phyloP scores from a whole-genome alignment of 1,140 invertebrate genomes.

The Pissodes strobi region DNA sequence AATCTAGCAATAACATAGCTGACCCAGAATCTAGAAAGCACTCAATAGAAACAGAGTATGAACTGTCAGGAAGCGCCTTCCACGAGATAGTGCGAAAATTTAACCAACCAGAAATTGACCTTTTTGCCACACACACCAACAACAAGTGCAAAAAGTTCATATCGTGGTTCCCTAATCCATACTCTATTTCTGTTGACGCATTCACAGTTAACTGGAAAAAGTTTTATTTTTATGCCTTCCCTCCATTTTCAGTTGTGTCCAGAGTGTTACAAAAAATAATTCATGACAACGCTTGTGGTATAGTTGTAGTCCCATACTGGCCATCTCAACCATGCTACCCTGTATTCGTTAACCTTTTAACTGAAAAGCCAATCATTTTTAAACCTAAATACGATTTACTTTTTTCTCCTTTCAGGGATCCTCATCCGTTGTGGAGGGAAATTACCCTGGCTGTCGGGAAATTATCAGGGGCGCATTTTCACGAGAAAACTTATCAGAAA shows the following conservation, averaged over 20 bases:
- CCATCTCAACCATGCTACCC: constrained; percentile 23
- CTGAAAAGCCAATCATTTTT: constrained; percentile 35
- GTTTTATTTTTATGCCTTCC: constrained; percentile 43
- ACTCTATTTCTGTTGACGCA: constrained; percentile 36
- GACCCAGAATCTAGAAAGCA: too few relatives aligned
- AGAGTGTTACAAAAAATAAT: constrained; percentile 38
- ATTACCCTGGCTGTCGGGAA: too few relatives aligned
- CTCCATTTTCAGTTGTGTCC: constrained; percentile 35
- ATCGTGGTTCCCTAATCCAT: too few relatives aligned
- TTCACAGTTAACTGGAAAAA: constrained; percentile 44
- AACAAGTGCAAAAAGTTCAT: too few relatives aligned
- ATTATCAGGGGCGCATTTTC: too few relatives aligned
- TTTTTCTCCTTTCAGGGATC: not conserved
- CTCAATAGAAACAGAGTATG: too few relatives aligned
- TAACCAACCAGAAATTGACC: too few relatives aligned
- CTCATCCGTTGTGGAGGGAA: too few relatives aligned
- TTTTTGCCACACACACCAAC: too few relatives aligned
- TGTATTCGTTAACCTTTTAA: constrained; percentile 29
- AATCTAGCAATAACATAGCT: constrained; percentile 38
- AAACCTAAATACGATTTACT: constrained; percentile 22
- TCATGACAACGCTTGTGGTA: constrained; percentile 29
- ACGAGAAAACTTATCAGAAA: too few relatives aligned
- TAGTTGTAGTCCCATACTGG: constrained; percentile 40
- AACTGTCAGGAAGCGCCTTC: too few relatives aligned
- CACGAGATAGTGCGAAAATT: too few relatives aligned